phyloP scores from a whole-genome alignment of 2,888 invertebrate genomes.

The Chrysotoxum bicinctum region DNA sequence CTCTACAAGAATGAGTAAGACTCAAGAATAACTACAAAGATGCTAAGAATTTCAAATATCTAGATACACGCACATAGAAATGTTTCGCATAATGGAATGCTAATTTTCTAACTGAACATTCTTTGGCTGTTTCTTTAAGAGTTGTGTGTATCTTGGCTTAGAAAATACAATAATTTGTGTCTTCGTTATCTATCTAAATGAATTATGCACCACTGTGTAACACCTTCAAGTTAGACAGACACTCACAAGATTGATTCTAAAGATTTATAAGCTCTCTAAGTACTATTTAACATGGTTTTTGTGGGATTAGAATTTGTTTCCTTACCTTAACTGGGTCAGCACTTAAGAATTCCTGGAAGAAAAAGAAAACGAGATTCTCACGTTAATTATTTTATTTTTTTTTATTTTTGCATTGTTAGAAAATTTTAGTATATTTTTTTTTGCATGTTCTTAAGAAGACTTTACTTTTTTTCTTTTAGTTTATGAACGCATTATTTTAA shows the following conservation, averaged over 20 bases:
- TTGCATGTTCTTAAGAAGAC: background rate
- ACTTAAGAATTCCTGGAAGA: conserved; percentile 55
- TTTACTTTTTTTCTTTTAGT: background rate
- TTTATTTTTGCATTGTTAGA: conserved; percentile 36
- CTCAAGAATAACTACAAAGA: background rate
- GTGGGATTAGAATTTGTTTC: background rate
- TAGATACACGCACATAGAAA: conserved; percentile 1
- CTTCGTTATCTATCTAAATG: background rate
- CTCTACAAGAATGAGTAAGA: background rate
- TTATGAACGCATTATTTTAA: background rate
- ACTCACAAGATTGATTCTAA: conserved; percentile 10
- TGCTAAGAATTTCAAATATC: conserved; percentile 14
- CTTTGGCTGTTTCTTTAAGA: background rate
- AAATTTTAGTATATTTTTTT: conserved; percentile 19
- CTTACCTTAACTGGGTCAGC: conserved; percentile 67
- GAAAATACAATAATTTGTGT: background rate
- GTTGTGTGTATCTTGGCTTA: background rate
- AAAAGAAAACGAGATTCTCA: conserved; percentile 58
- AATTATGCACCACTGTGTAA: conserved; percentile 24
- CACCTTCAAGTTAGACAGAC: background rate
- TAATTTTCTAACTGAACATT: conserved; percentile 14
- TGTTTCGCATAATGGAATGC: conserved; percentile 15
- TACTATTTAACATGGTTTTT: background rate
- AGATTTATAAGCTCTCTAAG: background rate
- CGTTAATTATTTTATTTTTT: conserved; percentile 53